These are phyloP conservation scores for Chamaea fasciata DNA, from an alignment of 2,113 vertebrate genomes.

Conservation along the genomic window DNA sequence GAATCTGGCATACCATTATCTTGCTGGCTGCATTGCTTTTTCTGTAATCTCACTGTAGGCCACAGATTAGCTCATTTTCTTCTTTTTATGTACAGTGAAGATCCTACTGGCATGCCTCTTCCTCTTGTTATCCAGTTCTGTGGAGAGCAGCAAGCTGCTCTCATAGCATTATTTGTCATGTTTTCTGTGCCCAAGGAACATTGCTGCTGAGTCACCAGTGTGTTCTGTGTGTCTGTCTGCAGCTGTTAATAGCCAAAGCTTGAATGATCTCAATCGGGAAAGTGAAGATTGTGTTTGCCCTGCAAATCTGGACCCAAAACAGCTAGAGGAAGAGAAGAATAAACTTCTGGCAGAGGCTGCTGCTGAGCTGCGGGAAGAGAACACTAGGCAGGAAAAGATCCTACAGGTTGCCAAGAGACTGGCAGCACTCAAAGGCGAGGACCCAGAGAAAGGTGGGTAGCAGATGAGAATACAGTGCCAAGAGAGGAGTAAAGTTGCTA, in stretches of 20 bases:
- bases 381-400: slow-evolving; percentile 79
- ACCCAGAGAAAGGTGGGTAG: slow-evolving; percentile 84
- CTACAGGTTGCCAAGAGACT: slow-evolving; percentile 85
- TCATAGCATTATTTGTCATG: neutral
- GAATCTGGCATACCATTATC: neutral
- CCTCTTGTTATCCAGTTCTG: neutral
- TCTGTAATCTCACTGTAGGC: neutral
- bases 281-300: slow-evolving; percentile 23
- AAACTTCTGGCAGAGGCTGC: slow-evolving; percentile 84
- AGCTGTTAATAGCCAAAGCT: slow-evolving; percentile 55
- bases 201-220: neutral
- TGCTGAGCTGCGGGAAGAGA: slow-evolving; percentile 79
- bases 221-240: neutral
- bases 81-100: neutral
- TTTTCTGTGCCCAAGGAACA: neutral
- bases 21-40: neutral
- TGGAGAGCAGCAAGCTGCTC: neutral
- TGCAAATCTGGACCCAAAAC: slow-evolving; percentile 70
- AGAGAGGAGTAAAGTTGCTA: neutral
- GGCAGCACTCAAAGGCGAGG: slow-evolving; percentile 82
- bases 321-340: slow-evolving; percentile 83
- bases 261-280: slow-evolving; percentile 85
- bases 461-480: neutral
- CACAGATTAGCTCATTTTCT: neutral
- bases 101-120: neutral